These are phyloP conservation scores for Hypocryptadius cinnamomeus DNA, from an alignment of 2,113 vertebrate species.

Conservation along the genomic window DNA sequence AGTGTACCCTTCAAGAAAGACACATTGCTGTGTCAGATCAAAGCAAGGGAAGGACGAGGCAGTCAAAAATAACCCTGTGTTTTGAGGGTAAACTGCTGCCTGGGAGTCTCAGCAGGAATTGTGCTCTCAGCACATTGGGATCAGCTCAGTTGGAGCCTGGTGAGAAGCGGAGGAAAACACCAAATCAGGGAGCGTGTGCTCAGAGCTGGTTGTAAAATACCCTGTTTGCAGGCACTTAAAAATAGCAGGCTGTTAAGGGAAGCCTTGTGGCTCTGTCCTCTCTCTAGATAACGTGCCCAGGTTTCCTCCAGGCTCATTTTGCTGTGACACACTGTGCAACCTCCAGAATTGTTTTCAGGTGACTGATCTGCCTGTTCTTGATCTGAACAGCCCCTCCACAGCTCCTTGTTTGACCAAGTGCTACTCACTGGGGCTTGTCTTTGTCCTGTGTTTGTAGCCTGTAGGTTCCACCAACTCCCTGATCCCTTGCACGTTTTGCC, in stretches of 20 bases:
- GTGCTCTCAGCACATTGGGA: background rate
- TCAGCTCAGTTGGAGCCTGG: fast-evolving
- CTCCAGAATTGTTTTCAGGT: background rate
- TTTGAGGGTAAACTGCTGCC: background rate
- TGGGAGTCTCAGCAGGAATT: background rate
- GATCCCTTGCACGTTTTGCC: background rate
- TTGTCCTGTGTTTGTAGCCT: background rate
- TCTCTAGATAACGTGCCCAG: background rate
- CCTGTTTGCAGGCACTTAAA: background rate
- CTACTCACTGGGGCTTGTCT: background rate
- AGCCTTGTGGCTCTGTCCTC: background rate
- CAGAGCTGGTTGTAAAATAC: background rate
- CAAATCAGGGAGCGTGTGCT: background rate
- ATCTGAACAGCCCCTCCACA: background rate
- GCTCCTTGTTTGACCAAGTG: background rate
- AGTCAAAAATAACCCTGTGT: background rate
- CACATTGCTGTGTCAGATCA: background rate
- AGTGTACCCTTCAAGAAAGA: background rate
- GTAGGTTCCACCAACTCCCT: background rate
- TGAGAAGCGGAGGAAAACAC: background rate
- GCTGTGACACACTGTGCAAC: background rate
- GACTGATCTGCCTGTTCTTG: background rate
- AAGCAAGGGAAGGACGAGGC: background rate
- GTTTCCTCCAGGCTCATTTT: background rate
- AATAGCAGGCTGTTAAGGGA: background rate